These are phyloP conservation scores for Pangasianodon hypophthalmus DNA, from an alignment of 2,113 vertebrate genomes.

Conservation along the genomic window DNA sequence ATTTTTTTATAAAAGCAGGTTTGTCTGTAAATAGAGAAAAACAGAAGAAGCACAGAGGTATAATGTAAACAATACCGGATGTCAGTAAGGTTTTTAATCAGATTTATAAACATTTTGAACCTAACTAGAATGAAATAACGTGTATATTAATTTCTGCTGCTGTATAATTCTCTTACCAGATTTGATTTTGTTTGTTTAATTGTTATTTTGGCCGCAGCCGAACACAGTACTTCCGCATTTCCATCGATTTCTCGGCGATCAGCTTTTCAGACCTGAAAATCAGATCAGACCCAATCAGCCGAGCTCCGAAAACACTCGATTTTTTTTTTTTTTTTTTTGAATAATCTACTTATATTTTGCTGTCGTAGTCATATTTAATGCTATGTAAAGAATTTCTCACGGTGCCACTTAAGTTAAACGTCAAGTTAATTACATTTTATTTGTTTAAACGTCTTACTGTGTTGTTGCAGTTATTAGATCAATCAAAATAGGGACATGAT, in stretches of 20 bases:
- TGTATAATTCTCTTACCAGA: neutral
- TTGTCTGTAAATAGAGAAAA: neutral
- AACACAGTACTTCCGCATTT: conserved; percentile 11
- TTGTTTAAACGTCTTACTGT: neutral
- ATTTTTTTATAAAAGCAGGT: too few species aligned
- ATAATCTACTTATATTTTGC: neutral
- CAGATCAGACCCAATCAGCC: neutral
- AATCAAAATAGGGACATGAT: neutral
- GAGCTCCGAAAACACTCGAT: neutral
- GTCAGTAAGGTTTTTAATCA: too few species aligned
- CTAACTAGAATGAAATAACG: too few species aligned
- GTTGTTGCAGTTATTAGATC: neutral
- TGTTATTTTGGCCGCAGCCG: neutral
- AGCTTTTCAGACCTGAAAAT: neutral
- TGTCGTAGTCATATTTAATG: neutral
- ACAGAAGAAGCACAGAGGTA: neutral
- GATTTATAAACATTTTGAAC: neutral
- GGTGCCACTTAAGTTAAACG: neutral
- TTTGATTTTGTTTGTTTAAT: neutral
- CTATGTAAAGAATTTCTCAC: neutral
- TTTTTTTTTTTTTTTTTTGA: too few species aligned
- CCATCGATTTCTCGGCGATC: conserved; percentile 33
- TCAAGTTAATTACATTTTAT: neutral
- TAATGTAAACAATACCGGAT: neutral
- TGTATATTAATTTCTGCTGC: too few species aligned